A percentile compares a stretch with the other conserved stretches of the same genome.
Evolutionary conservation across 2,797 vertebrate species (phyloP).

Genomic region (Xiphorhynchus erythropygius): DNA sequence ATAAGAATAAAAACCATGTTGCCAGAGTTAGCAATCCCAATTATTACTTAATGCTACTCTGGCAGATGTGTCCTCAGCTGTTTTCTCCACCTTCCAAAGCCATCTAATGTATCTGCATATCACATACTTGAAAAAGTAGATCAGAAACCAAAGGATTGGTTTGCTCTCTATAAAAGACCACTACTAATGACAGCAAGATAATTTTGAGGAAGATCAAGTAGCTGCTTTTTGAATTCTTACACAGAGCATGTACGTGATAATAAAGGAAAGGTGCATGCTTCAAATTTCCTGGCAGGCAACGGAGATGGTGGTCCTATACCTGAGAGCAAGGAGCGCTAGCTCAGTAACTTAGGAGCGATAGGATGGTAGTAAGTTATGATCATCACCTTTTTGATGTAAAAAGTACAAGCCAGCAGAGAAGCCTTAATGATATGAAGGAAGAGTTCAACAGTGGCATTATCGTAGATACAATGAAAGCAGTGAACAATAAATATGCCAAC

Average conservation of each 20-base stretch:
- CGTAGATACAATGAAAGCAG: background rate
- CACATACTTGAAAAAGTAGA: background rate
- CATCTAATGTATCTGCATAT: background rate
- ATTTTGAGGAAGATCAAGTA: background rate
- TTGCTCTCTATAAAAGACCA: background rate
- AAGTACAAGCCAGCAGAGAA: background rate
- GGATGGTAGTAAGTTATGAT: background rate
- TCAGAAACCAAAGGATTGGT: background rate
- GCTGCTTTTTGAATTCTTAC: background rate
- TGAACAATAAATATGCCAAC: background rate
- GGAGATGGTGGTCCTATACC: fast-evolving
- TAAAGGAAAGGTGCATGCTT: background rate
- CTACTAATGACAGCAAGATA: background rate
- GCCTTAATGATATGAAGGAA: background rate
- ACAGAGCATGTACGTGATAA: background rate
- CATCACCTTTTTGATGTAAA: background rate
- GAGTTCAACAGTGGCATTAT: background rate
- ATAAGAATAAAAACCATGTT: background rate
- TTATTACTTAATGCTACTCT: background rate
- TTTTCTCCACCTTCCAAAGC: background rate
- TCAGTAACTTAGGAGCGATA: background rate
- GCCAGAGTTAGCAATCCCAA: background rate
- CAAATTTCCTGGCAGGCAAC: background rate
- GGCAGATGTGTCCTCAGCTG: background rate
- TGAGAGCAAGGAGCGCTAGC: background rate